Base-by-base conservation (phyloP, 2,797 vertebrate species). In the Caiman crocodilus region DNA sequence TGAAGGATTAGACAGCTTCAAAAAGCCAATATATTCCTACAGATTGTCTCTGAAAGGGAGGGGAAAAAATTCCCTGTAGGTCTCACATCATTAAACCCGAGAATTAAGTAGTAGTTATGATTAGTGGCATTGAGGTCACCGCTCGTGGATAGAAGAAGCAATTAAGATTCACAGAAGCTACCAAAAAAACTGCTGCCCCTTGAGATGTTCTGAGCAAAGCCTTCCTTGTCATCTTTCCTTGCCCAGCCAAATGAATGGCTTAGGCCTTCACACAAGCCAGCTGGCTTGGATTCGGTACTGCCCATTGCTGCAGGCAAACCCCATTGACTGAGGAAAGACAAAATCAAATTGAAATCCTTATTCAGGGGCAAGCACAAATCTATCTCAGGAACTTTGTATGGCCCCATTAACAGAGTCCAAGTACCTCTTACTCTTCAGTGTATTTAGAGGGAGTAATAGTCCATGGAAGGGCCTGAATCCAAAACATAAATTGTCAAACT, bases 21-120 rank as follows among this genome's bases (percentile, higher is more conserved):
- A 95, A 96, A 97, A 96, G 93, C 94, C 95, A 94, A 96, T 96
- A 96, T 96, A 96, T 97, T 89, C 82, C 89, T 88, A 14, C 82
- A 74, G 90, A 93, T 96, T 94, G 94, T 94, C 95, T 96, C 76
- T 14, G 93, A 85, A 92, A 96, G 76, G 91, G 88, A 93, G 89
- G 4, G 67, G 85, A 94, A 91, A 61, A 92, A 94, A 94, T 85
- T 92, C 86, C 85, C 93, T 95, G 94, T 95, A 93, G 95, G 92
- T 92, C 94, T 93, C 94, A 94, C 92, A 86, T 94, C 95, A 96
- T 96, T 96, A 96, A 95, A 78, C 92, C 82, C 64, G 2, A 80
- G 84, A 73, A 94, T 89, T 0, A 81, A 89, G 93, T 56, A 1
- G 82, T 96, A 92, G 94, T 97, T 96, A 97, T 85, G 82, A 94